Conservation (phyloP, 2,797 vertebrate species). For the Sebastes vulpes region DNA sequence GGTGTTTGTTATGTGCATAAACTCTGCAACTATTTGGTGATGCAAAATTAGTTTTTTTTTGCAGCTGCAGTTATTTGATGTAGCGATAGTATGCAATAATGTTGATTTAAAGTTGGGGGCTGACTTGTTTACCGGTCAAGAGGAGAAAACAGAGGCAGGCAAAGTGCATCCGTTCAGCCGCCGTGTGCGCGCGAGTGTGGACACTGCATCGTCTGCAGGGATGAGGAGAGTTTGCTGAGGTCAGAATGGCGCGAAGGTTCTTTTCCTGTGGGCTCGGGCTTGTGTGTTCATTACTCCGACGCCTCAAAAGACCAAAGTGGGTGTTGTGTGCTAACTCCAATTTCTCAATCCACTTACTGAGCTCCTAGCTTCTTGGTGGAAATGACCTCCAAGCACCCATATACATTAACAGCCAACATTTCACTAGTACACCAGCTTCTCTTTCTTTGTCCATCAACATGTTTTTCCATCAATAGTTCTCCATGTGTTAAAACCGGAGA, state of each 20-base stretch:
- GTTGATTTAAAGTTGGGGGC: slow-evolving; percentile 22
- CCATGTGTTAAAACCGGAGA: slow-evolving; percentile 58
- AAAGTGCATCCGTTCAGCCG: slow-evolving; percentile 30
- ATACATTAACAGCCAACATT: slow-evolving; percentile 62
- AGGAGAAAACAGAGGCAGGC: slow-evolving; percentile 5
- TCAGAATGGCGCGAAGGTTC: slow-evolving; percentile 27
- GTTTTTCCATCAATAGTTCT: slow-evolving; percentile 68
- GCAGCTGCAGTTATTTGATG: slow-evolving; percentile 15
- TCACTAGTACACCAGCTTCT: slow-evolving; percentile 41
- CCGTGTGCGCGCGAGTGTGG: slow-evolving; percentile 28
- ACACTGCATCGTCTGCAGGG: slow-evolving; percentile 38
- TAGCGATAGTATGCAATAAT: slow-evolving; percentile 24
- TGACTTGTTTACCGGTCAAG: slow-evolving; percentile 33
- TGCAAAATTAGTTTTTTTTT: slow-evolving; percentile 2
- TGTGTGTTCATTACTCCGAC: slow-evolving; percentile 52
- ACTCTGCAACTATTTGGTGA: slow-evolving; percentile 20
- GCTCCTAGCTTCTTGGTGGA: slow-evolving; percentile 43
- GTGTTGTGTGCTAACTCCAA: slow-evolving; percentile 46
- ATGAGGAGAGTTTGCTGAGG: slow-evolving; percentile 54
- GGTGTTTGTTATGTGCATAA: slow-evolving; percentile 56
- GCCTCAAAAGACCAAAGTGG: slow-evolving; percentile 62
- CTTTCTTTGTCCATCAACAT: slow-evolving; percentile 65
- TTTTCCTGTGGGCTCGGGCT: slow-evolving; percentile 24
- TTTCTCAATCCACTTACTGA: slow-evolving; percentile 57
- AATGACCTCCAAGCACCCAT: slow-evolving; percentile 61